Base-by-base conservation (phyloP, 2,888 invertebrate species). In the Plagodis pulveraria region DNA sequence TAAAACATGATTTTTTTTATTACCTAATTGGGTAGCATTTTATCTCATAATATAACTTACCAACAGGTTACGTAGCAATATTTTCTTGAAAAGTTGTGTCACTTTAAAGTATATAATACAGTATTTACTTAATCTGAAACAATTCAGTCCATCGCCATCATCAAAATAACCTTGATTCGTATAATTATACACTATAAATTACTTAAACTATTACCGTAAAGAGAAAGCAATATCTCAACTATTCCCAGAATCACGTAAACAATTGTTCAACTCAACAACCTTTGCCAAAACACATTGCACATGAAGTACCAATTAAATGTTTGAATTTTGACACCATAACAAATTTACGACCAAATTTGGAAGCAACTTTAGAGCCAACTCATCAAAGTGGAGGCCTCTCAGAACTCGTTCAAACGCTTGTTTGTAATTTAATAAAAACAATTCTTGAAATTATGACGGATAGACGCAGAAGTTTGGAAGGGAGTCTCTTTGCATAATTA, bases 401-500 rank as follows among this genome's bases (percentile, higher is more conserved):
- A 52, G 47, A 63, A 65, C 53, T 56, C 56, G 62, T 60, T 63
- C 53, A 59, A 58, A 50, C 51, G 48, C 61, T 63, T 65, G 68
- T 62, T 56, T 59, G 60, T 60, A 70, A 68, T 65, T 66, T 66
- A 66, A 63, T 66, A 65, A 63, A 70, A 71, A 66, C 67, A 67
- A 60, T 60, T 60, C 75, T 73, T 73, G 72, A 80, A 83, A 81
- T 81, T 78, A 67, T 77, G 80, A 77, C 76, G 76, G 79, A 78
- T 78, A 78, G 78, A 71, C 74, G 72, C 72, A 79, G 77, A 83
- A 87, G 78, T 87, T 83, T 75, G 73, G 76, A 84, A 75, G 61
- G 65, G 46, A 71, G 65, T 78, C 78, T 77, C 62, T 89, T 88
- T 87, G 83, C 87, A 89, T 89, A 90, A 89, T 88, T 88, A 78